Percentiles rank a stretch among this genome's conserved stretches.
phyloP scores from a whole-genome alignment of 2,888 invertebrate genomes.

The Dinocampus coccinellae region DNA sequence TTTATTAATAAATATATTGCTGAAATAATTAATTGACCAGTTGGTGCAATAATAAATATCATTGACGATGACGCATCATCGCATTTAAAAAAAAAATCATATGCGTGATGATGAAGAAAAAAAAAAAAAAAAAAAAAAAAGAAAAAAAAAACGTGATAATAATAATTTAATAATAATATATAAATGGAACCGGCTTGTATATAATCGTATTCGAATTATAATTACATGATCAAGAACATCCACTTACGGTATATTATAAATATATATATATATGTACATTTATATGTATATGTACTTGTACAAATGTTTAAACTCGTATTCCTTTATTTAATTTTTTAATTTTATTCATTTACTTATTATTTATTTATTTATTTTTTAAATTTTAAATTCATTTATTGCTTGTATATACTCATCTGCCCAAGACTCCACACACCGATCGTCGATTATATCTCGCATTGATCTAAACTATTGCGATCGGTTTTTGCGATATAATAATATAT shows the following conservation, averaged over 20 bases:
- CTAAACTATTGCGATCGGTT: constrained; percentile 21
- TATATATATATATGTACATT: neutral
- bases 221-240: constrained; percentile 46
- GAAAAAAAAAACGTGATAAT: constrained; percentile 30
- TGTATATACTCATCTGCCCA: constrained; percentile 19
- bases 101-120: constrained; percentile 2
- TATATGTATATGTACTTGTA: constrained; percentile 6
- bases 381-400: constrained; percentile 3
- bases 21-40: neutral
- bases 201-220: constrained; percentile 39
- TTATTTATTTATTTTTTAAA: constrained; percentile 17
- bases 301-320: constrained; percentile 45
- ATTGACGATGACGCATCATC: constrained; percentile 17
- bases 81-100: neutral
- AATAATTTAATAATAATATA: constrained; percentile 5
- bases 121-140: constrained; percentile 15
- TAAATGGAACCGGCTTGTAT: constrained; percentile 37
- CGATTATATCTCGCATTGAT: constrained; percentile 1
- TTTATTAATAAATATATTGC: neutral
- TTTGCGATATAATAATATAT: constrained; percentile 20
- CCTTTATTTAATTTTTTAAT: constrained; percentile 33
- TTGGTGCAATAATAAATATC: neutral
- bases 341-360: constrained; percentile 21
- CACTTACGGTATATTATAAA: constrained; percentile 40
- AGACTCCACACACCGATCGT: neutral